These are phyloP conservation scores for Cardinalis cardinalis DNA, from an alignment of 2,113 vertebrate genomes.

Conservation along the genomic window DNA sequence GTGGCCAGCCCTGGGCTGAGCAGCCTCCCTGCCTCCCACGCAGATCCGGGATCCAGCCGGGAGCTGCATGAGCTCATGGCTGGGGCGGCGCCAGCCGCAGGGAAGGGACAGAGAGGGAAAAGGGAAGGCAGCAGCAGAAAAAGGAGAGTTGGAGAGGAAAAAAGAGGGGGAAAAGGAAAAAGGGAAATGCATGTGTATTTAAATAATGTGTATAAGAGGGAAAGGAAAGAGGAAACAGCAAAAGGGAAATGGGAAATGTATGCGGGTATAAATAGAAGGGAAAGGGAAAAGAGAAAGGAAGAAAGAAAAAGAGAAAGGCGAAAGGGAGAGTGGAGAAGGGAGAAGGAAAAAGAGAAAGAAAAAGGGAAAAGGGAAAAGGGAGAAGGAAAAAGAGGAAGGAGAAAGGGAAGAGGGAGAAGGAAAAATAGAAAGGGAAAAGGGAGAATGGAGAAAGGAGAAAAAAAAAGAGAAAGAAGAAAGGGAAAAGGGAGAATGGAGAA, in stretches of 20 bases:
- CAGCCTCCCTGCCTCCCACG: not conserved
- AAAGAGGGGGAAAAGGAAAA: not conserved
- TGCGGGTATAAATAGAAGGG: not conserved
- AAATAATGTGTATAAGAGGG: too few relatives aligned
- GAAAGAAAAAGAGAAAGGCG: not conserved
- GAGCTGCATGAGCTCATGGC: not conserved
- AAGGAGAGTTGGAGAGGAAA: not conserved
- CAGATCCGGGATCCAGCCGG: not conserved
- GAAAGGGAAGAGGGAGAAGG: rapidly evolving
- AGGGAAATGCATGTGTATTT: not conserved
- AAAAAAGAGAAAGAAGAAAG: too few relatives aligned
- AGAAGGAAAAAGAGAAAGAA: too few relatives aligned
- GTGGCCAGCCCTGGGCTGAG: not conserved
- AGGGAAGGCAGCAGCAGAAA: not conserved
- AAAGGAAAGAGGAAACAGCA: not conserved
- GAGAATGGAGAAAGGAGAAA: not conserved
- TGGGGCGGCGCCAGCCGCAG: not conserved
- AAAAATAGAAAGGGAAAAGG: not conserved
- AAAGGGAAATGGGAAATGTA: too few relatives aligned
- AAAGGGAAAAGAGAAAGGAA: too few relatives aligned
- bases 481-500: too few relatives aligned
- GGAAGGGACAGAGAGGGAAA: not conserved
- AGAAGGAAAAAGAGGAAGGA: too few relatives aligned
- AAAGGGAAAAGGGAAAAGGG: too few relatives aligned
- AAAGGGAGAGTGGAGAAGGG: not conserved